Conservation (phyloP, 2,888 invertebrate genomes). For the Xestia ashworthii region DNA sequence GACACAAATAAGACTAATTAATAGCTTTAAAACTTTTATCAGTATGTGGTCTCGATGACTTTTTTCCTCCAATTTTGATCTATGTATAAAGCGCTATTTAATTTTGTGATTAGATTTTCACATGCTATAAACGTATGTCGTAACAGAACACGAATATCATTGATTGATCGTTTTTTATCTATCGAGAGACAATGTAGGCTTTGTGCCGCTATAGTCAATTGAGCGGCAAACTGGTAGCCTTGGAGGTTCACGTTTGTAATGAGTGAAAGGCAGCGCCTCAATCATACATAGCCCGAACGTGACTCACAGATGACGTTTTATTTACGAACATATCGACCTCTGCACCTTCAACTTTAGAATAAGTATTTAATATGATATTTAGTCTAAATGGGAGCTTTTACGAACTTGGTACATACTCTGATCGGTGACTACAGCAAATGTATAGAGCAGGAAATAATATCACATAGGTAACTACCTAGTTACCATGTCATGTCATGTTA, state of each 20-base stretch:
- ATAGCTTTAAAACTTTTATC: neutral
- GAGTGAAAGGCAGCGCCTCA: slow-evolving; percentile 86
- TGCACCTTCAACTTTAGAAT: slow-evolving; percentile 34
- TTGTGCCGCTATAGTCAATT: slow-evolving; percentile 78
- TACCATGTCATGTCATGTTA: no score
- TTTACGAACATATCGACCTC: slow-evolving; percentile 68
- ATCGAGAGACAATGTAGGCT: slow-evolving; percentile 76
- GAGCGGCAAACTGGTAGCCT: slow-evolving; percentile 83
- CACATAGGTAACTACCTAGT: neutral
- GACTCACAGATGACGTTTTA: slow-evolving; percentile 81
- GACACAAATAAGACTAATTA: neutral
- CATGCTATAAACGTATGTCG: slow-evolving; percentile 34
- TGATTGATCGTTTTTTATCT: slow-evolving; percentile 62
- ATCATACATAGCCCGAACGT: slow-evolving; percentile 77
- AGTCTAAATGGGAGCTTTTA: neutral
- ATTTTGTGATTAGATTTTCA: slow-evolving; percentile 17
- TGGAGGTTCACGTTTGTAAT: slow-evolving; percentile 84
- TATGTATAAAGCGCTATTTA: neutral
- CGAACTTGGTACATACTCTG: neutral
- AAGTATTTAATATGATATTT: neutral
- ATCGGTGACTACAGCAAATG: neutral
- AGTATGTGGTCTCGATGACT: neutral
- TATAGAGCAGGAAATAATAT: neutral
- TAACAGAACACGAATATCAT: slow-evolving; percentile 51
- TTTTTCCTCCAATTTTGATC: neutral